Evolutionary conservation across 2,797 vertebrate species (phyloP).

Genomic region (Siniperca scherzeri): DNA sequence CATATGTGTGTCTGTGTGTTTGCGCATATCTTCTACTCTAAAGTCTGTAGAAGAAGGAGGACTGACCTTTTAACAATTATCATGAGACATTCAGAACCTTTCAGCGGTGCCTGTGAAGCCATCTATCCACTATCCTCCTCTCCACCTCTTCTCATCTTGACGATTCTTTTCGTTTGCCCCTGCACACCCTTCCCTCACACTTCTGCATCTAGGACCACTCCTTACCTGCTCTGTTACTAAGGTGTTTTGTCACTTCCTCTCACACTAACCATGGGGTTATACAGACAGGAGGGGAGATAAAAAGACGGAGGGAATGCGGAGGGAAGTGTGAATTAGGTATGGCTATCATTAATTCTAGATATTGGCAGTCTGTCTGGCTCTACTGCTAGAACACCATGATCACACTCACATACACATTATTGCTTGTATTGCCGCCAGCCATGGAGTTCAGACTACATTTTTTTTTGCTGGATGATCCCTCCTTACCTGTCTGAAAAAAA

Average conservation of each 20-base stretch:
- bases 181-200: conserved; percentile 15
- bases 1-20: conserved; percentile 38
- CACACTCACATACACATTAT: conserved; percentile 52
- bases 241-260: conserved; percentile 41
- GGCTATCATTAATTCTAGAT: conserved; percentile 57
- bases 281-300: conserved; percentile 8
- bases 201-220: conserved; percentile 23
- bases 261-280: background rate
- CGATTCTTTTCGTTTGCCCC: conserved; percentile 25
- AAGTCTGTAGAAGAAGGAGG: conserved; percentile 55
- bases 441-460: conserved; percentile 41
- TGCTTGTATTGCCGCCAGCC: conserved; percentile 54
- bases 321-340: conserved; percentile 33
- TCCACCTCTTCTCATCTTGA: conserved; percentile 19
- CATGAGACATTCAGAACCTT: conserved; percentile 80
- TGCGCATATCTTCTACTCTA: conserved; percentile 50
- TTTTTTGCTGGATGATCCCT: conserved; percentile 40
- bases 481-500: conserved; percentile 46
- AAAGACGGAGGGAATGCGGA: background rate
- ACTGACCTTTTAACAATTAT: conserved; percentile 83
- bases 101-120: conserved; percentile 63
- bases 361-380: conserved; percentile 54
- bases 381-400: conserved; percentile 44
- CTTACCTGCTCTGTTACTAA: conserved; percentile 20
- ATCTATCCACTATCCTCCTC: conserved; percentile 45